Evolutionary conservation across 2,888 invertebrate genomes (phyloP), one percentile per base, ranked within the genome.

Genomic region (Hipparchia sbordonii): DNA sequence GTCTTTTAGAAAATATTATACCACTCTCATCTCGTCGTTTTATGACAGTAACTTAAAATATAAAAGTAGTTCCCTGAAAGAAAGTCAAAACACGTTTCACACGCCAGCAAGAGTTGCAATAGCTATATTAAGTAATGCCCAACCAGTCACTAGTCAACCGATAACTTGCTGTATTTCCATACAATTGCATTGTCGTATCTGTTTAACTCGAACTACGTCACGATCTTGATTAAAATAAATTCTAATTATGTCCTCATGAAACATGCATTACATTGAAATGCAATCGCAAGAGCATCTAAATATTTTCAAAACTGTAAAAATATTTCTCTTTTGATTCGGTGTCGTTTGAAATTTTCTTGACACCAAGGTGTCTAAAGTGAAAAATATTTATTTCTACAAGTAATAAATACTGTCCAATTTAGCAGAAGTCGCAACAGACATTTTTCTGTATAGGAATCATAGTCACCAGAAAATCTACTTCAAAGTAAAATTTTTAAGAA

Each of bases 151-250:
- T 9, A 52, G 33, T 61, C 60, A 56, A 56, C 39, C 39, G 57
- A 67, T 71, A 69, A 69, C 61, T 72, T 13, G 60, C 45, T 69
- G 63, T 46, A 74, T 74, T 74, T 69, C 68, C 74, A 74, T 72
- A 74, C 74, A 74, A 74, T 69, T 71, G 61, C 69, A 61, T 72
- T 72, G 74, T 71, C 39, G 54, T 70, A 68, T 63, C 51, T 33
- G 51, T 39, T 69, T 56, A 56, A 6, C 39, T 63, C 39, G 51
- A 45, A n/a, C 9, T 56, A 56, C 70, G 56, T 56, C 70, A 70
- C 70, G 70, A 70, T 56, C 62, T 54, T 46, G 56, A 56, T 61
- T 70, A 60, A 61, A 69, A 63, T 62, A 62, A 61, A 69, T 67
- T 56, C 46, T 57, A 33, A 56, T 57, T 51, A 65, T 10, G 52